Percentiles rank a stretch among this genome's conserved stretches.
Evolutionary conservation across 2,888 invertebrate genomes (phyloP).

Genomic region (Nebria salina): DNA sequence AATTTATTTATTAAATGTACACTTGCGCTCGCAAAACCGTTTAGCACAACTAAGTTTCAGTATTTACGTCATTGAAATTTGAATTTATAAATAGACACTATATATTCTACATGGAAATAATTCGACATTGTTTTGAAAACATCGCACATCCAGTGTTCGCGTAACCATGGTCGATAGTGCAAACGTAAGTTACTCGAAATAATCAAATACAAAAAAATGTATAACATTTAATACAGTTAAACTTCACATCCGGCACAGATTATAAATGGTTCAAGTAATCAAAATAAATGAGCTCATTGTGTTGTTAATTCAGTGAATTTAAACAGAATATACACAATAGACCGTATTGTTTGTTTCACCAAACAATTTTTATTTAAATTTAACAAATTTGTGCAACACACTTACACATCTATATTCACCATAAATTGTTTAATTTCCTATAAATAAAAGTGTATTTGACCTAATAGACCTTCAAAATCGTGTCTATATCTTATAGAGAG

Average conservation of each 20-base stretch:
- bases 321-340: neutral
- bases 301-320: neutral
- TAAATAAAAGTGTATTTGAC: too few species aligned
- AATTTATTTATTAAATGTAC: too few species aligned
- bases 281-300: neutral
- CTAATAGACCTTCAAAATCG: too few species aligned
- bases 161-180: neutral
- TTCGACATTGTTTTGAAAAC: neutral
- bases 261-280: neutral
- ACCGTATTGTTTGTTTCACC: neutral
- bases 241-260: neutral
- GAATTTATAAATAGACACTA: neutral
- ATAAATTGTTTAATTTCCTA: too few species aligned
- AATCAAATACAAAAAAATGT: neutral
- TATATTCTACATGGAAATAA: neutral
- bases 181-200: neutral
- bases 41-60: neutral
- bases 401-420: too few species aligned
- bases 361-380: too few species aligned
- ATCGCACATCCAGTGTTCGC: neutral
- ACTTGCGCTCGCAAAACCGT: neutral
- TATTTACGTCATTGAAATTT: neutral
- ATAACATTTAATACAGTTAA: neutral
- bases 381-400: too few species aligned
- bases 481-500: too few species aligned